Evolutionary conservation across 2,797 vertebrate species (phyloP).

Genomic region (Falco columbarius): DNA sequence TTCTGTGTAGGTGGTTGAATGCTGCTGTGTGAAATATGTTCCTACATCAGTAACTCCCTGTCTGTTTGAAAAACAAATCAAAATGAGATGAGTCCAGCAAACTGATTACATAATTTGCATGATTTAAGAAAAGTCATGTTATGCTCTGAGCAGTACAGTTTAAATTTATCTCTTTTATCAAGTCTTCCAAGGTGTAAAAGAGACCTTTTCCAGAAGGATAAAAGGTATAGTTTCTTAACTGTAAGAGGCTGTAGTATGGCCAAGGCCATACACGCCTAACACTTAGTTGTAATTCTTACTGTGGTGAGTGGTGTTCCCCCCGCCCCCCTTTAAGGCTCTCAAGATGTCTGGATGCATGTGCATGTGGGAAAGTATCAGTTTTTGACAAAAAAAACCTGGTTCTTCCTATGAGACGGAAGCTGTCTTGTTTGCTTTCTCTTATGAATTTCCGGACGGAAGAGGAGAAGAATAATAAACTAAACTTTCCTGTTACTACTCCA

Average conservation of each 20-base stretch:
- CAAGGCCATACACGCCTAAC: neutral
- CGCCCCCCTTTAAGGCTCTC: neutral
- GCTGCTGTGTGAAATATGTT: neutral
- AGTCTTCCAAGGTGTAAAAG: neutral
- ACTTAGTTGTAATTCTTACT: neutral
- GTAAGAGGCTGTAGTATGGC: neutral
- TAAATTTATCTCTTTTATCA: neutral
- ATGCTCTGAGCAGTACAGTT: neutral
- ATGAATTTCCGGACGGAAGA: neutral
- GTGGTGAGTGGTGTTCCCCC: neutral
- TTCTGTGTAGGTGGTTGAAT: neutral
- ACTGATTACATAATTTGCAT: neutral
- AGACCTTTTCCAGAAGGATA: neutral
- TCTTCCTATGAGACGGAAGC: neutral
- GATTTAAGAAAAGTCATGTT: neutral
- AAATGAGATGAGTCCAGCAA: neutral
- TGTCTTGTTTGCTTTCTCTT: neutral
- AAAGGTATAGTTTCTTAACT: neutral
- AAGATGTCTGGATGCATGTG: neutral
- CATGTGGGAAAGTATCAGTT: neutral
- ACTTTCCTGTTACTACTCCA: rapidly evolving
- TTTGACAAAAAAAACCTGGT: neutral
- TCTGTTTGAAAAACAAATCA: neutral
- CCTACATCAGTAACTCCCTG: neutral
- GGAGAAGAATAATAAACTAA: neutral